phyloP scores from a whole-genome alignment of 1,140 invertebrate species.

The Anthonomus grandis region DNA sequence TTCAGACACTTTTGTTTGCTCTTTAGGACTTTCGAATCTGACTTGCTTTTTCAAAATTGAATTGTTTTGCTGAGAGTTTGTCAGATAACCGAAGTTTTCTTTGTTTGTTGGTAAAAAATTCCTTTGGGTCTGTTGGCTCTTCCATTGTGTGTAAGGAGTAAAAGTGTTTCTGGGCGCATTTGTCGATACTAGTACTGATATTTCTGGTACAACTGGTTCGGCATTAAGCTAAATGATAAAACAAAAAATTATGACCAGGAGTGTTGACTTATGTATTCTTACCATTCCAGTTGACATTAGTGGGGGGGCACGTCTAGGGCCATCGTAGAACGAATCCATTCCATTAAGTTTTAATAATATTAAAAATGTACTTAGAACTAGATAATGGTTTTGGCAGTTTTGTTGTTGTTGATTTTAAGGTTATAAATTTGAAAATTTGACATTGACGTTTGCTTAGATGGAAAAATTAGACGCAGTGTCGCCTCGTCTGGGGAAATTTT shows the following conservation, averaged over 20 bases:
- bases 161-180: slow-evolving; percentile 18
- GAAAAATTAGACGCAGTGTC: too few relatives aligned
- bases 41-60: slow-evolving; percentile 34
- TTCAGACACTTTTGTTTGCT: slow-evolving; percentile 18
- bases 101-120: slow-evolving; percentile 3
- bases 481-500: too few relatives aligned
- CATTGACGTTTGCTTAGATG: too few relatives aligned
- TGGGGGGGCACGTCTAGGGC: slow-evolving; percentile 35
- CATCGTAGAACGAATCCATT: slow-evolving; percentile 47
- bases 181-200: slow-evolving; percentile 32
- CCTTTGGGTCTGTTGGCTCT: slow-evolving; percentile 21
- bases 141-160: slow-evolving; percentile 37
- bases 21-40: slow-evolving; percentile 30
- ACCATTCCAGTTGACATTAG: slow-evolving; percentile 34
- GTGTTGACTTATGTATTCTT: slow-evolving; percentile 7
- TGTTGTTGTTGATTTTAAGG: too few relatives aligned
- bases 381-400: too few relatives aligned
- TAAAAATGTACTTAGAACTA: too few relatives aligned
- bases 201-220: slow-evolving; percentile 39
- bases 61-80: slow-evolving; percentile 4
- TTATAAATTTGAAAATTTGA: too few relatives aligned
- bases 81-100: not conserved
- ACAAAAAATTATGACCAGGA: not conserved
- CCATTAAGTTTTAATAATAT: too few relatives aligned
- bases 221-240: slow-evolving; percentile 31